Percentiles rank a stretch among this genome's conserved stretches.
phyloP scores from a whole-genome alignment of 2,113 vertebrate species.

The Spheniscus mendiculus region DNA sequence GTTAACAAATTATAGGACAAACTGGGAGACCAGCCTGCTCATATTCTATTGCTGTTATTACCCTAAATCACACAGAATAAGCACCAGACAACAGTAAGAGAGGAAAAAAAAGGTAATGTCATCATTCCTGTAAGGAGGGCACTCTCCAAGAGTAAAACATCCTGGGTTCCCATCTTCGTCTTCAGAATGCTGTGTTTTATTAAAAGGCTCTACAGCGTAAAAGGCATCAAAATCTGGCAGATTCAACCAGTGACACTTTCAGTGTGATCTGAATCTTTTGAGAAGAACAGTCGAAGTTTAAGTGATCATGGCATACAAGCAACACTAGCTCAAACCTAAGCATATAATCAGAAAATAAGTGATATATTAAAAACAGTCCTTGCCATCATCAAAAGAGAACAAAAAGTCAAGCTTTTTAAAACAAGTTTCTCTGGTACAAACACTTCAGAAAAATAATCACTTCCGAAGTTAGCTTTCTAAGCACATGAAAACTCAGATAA shows the following conservation, averaged over 20 bases:
- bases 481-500: not conserved
- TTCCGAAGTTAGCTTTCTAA: not conserved
- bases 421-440: not conserved
- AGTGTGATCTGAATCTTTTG: not conserved
- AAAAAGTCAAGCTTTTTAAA: too few relatives aligned
- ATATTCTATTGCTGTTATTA: not conserved
- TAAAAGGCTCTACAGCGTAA: not conserved
- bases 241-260: not conserved
- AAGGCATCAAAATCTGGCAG: not conserved
- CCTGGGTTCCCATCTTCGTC: not conserved
- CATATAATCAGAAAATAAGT: not conserved
- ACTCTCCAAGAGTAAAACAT: not conserved
- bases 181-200: not conserved
- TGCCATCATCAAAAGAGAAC: not conserved
- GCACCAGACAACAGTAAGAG: not conserved
- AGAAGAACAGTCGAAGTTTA: not conserved
- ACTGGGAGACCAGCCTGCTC: not conserved
- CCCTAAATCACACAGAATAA: not conserved
- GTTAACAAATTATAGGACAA: not conserved
- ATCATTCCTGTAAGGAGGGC: not conserved
- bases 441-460: not conserved
- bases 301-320: not conserved
- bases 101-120: not conserved
- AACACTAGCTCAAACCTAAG: not conserved
- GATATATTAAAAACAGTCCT: not conserved